Evolutionary conservation across 37 sponge, comb jelly and placozoan genomes (phyloP), one percentile per base, ranked within the genome.

Genomic region (Corticium candelabrum): DNA sequence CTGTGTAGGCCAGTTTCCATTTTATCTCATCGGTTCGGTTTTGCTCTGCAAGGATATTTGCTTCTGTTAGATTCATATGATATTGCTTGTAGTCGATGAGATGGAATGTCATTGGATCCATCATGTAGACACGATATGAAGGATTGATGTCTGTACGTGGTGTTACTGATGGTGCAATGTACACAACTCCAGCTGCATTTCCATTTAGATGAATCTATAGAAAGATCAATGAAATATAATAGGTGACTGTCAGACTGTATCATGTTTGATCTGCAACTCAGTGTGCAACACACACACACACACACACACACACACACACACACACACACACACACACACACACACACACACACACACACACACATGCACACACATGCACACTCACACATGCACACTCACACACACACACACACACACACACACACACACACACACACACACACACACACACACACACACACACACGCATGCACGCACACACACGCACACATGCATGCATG

Each of bases 121-220:
- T 88, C 32, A 84, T 68, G 40, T 81, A 88, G 5, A 87, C 35
- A 39, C 91, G 68, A 78, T 79, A 91, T 27, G 91, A 88, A 11
- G 91, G 91, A 41, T 91, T 91, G 77, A 41, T 41, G 41, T 79
- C 41, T 0, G 35, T n/a, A 34, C 68, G 80, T 2, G 91, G 50
- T 4, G 91, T 91, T 40, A 91, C 89, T 5, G 91, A 83, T 1
- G 91, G 91, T 15, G 88, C 37, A 0, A 91, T 74, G 67, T 87
- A 32, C 31, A 85, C 81, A 35, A 75, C 73, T 33, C 86, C 91
- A 85, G 84, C 84, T 3, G 75, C 81, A 37, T 80, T 82, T 74
- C 68, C 74, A 1, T 80, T 71, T 40, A 84, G 85, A 34, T 86
- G 83, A 34, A 83, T 56, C 88, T 87, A 43, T 34, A 37, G 41